Evolutionary conservation across 1,140 invertebrate genomes (phyloP), one percentile per base, ranked within the genome.

Genomic region (Drosophila varians): DNA sequence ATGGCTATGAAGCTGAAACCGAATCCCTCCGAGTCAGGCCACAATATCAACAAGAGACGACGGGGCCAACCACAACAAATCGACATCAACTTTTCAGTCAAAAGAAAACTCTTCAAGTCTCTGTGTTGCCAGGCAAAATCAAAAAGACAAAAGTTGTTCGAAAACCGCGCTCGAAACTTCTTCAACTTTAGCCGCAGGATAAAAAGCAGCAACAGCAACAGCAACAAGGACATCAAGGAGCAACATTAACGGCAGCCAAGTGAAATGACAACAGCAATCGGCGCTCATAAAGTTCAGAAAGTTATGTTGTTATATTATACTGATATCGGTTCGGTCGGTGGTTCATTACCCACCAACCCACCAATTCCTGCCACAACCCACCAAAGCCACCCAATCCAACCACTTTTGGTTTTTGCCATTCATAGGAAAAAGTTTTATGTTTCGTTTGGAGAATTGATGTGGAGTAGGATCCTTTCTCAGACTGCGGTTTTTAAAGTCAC

Each of bases 181-280:
- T 47, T 56, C 40, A 79, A 79, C 64, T 79, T 79, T 79, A 64
- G 64, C 64, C 53, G 46, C 75, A 57, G 48, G 26, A 66, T 6
- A 23, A 49, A 47, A 66, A 8, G 28, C 42, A 46, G 34, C 25
- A 60, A 23, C 9, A 14, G 23, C 4, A 55, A 43, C 18, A 21
- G 25, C 34, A 34, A 49, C 26, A 73, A 51, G 49, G 49, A 55
- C 48, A 45, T 55, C 23, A 48, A 64, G 58, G 46, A 45, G 60
- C 49, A 64, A 57, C 60, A 77, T 58, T 71, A 77, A 55, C 34
- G 54, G 54, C 53, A 77, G 43, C 53, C 47, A 68, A 73, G 69
- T 42, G 21, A 70, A 74, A 79, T 79, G 64, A 74, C 70, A 79
- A 49, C 57, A 71, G 53, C 76, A 79, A 79, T 79, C 76, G 64